Base-by-base conservation (phyloP, 2,888 invertebrate genomes). In the Dolichopus griseipennis region DNA sequence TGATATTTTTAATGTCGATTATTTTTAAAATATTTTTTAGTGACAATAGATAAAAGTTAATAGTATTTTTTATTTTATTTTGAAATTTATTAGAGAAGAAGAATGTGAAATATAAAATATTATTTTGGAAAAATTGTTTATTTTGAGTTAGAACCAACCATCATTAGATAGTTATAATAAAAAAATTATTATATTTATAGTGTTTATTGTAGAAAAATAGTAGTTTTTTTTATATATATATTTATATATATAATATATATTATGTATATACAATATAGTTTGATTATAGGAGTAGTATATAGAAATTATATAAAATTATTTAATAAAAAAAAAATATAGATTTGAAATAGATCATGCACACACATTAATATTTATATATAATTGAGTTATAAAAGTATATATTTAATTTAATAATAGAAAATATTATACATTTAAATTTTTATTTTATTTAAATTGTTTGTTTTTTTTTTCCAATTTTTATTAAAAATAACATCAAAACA, bases 1-100 rank as follows among this genome's bases (percentile, higher is more conserved):
- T 52, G 67, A 69, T 69, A 69, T 69, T 70, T 70, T 69, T 69
- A 67, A 68, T 67, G 66, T 67, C 33, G 68, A 70, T 61, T 67
- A 71, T 69, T 68, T 52, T 52, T 52, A 18, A 12, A 18, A 52
- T 68, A 37, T 63, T 43, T n/a, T 65, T 37, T 68, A 68, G 66
- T 66, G 66, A 66, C 21, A 68, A 66, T 43, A 27, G 27, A 27
- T 66, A 61, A 43, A 67, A 67, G 65, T 68, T 64, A 61, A 64
- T 64, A 67, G 7, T 63, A 64, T 67, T 27, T 27, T 27, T 27
- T 27, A 5, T 27, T 27, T 27, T 64, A 34, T 61, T 61, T 22
- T 61, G 41, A 64, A n/a, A n/a, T 52, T 52, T 18, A 52, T 2
- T 18, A 52, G 18, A 18, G 18, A 18, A 52, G 2, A 15, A 12